Conservation (phyloP, 2,113 vertebrate species). For the Otis tarda region DNA sequence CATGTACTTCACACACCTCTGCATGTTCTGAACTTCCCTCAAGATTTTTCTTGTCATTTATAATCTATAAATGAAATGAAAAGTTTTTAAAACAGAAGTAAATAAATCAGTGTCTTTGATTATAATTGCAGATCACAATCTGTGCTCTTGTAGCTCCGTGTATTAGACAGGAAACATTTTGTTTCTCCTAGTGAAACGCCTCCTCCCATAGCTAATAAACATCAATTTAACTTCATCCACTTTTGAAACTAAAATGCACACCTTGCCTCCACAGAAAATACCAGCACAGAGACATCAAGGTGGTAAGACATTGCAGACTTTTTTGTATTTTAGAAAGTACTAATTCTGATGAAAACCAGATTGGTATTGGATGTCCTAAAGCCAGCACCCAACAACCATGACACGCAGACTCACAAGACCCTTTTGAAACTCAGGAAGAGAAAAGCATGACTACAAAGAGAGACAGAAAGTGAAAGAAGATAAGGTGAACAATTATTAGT, state of each 20-base stretch:
- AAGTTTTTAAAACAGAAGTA: not conserved
- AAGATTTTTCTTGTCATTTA: not conserved
- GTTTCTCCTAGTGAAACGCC: not conserved
- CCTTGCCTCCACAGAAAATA: not conserved
- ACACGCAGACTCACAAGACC: fast-evolving
- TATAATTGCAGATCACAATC: not conserved
- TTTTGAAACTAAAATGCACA: not conserved
- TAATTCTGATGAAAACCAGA: not conserved
- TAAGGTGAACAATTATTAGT: not conserved
- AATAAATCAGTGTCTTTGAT: not conserved
- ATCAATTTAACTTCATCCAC: not conserved
- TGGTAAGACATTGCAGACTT: not conserved
- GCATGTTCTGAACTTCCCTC: not conserved
- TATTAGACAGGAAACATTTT: not conserved
- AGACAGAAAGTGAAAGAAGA: not conserved
- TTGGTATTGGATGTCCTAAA: not conserved
- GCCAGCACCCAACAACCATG: not conserved
- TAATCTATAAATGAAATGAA: not conserved
- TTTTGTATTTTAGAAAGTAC: not conserved
- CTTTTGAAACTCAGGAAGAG: not conserved
- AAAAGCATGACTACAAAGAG: not conserved
- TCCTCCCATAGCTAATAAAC: not conserved
- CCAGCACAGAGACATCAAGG: not conserved
- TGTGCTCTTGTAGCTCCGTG: not conserved
- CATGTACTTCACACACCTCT: not conserved